These are phyloP conservation scores for Eretmocerus hayati DNA, from an alignment of 2,888 invertebrate species.

Conservation along the genomic window DNA sequence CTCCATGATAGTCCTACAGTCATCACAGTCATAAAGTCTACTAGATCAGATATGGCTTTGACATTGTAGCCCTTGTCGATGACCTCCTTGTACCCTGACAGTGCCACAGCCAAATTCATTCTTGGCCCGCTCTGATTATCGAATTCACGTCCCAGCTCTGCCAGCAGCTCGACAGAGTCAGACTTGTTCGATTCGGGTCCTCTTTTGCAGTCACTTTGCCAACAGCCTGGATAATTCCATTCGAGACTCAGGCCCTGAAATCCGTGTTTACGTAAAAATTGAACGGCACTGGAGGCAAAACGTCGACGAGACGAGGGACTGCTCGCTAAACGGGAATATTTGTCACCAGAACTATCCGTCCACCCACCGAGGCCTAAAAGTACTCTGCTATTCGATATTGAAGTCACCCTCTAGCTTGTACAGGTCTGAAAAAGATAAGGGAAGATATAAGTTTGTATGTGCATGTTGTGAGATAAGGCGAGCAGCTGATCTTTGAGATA, in stretches of 20 bases:
- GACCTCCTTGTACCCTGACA: conserved; percentile 87
- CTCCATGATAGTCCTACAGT: conserved; percentile 83
- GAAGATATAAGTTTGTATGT: no score
- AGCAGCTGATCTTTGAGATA: no score
- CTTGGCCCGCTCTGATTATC: conserved; percentile 56
- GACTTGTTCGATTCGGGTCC: conserved; percentile 72
- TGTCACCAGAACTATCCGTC: conserved; percentile 86
- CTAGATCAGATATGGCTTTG: conserved; percentile 58
- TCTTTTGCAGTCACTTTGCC: conserved; percentile 83
- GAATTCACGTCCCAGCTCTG: conserved; percentile 63
- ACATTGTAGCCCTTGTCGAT: conserved; percentile 82
- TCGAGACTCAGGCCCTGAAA: conserved; percentile 86
- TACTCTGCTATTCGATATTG: conserved; percentile 59
- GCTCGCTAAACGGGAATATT: conserved; percentile 73
- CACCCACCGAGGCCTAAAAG: conserved; percentile 88
- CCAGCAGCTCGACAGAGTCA: conserved; percentile 69
- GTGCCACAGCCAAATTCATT: conserved; percentile 71
- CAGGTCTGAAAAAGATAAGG: conserved; percentile 66
- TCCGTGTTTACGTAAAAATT: conserved; percentile 65
- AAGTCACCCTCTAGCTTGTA: conserved; percentile 73
- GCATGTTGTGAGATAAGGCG: no score
- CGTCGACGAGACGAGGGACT: conserved; percentile 59
- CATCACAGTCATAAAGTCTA: conserved; percentile 80
- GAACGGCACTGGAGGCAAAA: conserved; percentile 63
- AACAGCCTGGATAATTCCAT: conserved; percentile 92